phyloP scores from a whole-genome alignment of 2,888 invertebrate genomes.

The Cataglyphis albicans region DNA sequence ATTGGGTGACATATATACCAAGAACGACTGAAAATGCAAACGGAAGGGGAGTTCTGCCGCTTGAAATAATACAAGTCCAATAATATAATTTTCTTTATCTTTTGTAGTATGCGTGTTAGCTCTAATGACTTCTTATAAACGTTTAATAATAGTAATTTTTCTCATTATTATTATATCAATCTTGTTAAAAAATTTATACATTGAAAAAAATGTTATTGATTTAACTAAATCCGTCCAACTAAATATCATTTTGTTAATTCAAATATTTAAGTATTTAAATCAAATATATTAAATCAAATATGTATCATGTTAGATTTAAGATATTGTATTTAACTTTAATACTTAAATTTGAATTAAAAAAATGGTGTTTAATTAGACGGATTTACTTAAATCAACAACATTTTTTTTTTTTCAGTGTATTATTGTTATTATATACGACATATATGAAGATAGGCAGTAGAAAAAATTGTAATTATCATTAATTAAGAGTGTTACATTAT shows the following conservation, averaged over 20 bases:
- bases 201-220: too few species aligned
- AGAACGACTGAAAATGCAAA: constrained; percentile 34
- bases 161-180: neutral
- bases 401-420: too few species aligned
- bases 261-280: too few species aligned
- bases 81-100: neutral
- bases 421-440: neutral
- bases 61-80: neutral
- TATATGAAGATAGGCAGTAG: neutral
- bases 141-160: neutral
- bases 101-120: neutral
- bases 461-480: constrained; percentile 21
- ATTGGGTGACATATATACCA: constrained; percentile 59
- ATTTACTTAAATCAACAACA: too few species aligned
- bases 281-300: too few species aligned
- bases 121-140: neutral
- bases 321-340: too few species aligned
- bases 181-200: neutral
- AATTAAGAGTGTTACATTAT: constrained; percentile 26
- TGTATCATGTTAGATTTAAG: too few species aligned
- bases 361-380: too few species aligned
- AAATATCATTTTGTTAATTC: too few species aligned
- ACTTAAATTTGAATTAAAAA: too few species aligned
- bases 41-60: neutral
- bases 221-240: too few species aligned